Percentiles rank a stretch among this genome's conserved stretches.
These are phyloP conservation scores for Nasonia longicornis DNA, from an alignment of 1,140 invertebrate genomes.

Conservation along the genomic window DNA sequence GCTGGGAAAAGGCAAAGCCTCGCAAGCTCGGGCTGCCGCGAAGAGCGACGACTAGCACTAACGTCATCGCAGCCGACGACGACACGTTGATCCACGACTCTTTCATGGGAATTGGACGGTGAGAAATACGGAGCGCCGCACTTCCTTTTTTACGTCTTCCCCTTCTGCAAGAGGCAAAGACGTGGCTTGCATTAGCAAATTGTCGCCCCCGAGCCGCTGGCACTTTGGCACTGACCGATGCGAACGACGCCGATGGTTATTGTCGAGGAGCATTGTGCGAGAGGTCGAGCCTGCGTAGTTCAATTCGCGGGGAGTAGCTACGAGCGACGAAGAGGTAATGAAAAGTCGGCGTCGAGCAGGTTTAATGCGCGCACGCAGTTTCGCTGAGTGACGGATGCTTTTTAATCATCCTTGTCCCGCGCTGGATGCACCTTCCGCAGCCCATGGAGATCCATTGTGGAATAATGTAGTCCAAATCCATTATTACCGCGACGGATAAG, in stretches of 20 bases:
- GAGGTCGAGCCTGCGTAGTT: not conserved
- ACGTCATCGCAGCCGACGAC: constrained; percentile 17
- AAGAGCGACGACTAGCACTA: not conserved
- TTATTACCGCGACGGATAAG: too few relatives aligned
- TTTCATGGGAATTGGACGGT: constrained; percentile 41
- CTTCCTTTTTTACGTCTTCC: not conserved
- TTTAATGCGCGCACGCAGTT: constrained; percentile 11
- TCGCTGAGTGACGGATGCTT: not conserved
- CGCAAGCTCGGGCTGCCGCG: not conserved
- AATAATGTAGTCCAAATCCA: too few relatives aligned
- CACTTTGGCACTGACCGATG: constrained; percentile 14
- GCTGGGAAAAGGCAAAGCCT: not conserved
- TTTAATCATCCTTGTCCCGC: constrained; percentile 6
- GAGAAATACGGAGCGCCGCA: constrained; percentile 5
- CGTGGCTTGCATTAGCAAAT: constrained; percentile 44
- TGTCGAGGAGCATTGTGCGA: constrained; percentile 11
- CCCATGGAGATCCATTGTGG: too few relatives aligned
- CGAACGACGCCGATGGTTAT: constrained; percentile 21
- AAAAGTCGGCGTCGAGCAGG: not conserved
- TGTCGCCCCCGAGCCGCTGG: not conserved
- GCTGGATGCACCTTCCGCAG: too few relatives aligned
- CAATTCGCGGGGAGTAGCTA: not conserved
- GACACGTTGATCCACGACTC: constrained; percentile 42
- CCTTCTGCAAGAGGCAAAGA: not conserved
- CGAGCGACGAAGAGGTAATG: constrained; percentile 10